Base-by-base conservation (phyloP, 37 sponge, comb jelly and placozoan genomes). In the Agelas oroides region DNA sequence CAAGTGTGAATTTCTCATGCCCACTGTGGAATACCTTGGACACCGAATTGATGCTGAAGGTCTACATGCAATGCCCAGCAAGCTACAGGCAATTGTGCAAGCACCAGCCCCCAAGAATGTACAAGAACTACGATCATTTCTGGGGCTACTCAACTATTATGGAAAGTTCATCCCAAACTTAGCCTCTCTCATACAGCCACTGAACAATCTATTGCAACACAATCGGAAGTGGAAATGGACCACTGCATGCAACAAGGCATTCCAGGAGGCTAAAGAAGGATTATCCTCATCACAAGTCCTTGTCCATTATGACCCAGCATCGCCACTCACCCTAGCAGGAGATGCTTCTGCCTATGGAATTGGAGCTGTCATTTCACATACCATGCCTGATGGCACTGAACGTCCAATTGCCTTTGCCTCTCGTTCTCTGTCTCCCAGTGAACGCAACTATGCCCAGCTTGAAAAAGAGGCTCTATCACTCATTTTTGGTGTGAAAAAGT, bases 391-490 rank as follows among this genome's bases (percentile, higher is more conserved):
- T 88, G 83, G 83, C 5, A 58, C 20, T 25, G 89, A 88, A 33
- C 58, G 77, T 19, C 89, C 89, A 30, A 40, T 88, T 28, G 89
- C 75, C 56, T 83, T 77, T 35, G 75, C 83, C 16, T 82, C 89
- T 2, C 36, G 77, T 40, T 74, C 83, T 21, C 23, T 88, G 68
- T 40, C 83, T 11, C 12, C 46, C 8, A 63, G 56, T 25, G 77
- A 88, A 35, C 34, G 64, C 2, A 88, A 84, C 37, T 89, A 84
- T 57, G 55, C 84, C 1, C 90, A 83, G 32, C 67, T 83, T n/a
- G 90, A 89, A 65, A 89, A 84, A 65, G 28, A 66, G 33, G 63
- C 63, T 62, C 11, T 62, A 24, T 28, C 27, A 24, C n/a, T 62
- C 63, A 62, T 89, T 15, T 89, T 70, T 41, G 71, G 84, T 12